phyloP scores from a whole-genome alignment of 2,888 invertebrate genomes.

The Watsonalla binaria region DNA sequence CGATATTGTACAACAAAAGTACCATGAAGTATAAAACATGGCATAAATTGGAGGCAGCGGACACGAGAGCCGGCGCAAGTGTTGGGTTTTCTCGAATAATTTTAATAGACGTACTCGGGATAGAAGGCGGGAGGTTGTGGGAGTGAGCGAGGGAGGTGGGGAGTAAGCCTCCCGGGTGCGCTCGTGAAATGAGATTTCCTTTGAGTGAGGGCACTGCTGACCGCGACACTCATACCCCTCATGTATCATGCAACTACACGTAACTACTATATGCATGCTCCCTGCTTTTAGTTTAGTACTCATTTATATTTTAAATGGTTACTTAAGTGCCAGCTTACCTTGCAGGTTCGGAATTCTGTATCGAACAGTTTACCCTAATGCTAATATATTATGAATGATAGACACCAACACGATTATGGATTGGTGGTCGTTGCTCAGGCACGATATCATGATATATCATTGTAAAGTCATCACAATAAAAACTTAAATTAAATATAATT shows the following conservation, averaged over 20 bases:
- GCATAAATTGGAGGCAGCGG: slow-evolving; percentile 39
- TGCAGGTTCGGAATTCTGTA: background rate
- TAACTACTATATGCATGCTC: slow-evolving; percentile 20
- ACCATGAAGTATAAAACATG: slow-evolving; percentile 43
- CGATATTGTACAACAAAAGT: slow-evolving; percentile 42
- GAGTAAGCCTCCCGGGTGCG: slow-evolving; percentile 18
- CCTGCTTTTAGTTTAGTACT: slow-evolving; percentile 18
- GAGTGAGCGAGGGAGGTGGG: slow-evolving; percentile 22
- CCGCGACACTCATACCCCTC: slow-evolving; percentile 58
- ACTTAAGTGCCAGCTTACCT: background rate
- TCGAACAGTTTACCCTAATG: background rate
- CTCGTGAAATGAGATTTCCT: slow-evolving; percentile 74
- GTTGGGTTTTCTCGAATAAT: slow-evolving; percentile 70
- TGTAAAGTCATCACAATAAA: no score
- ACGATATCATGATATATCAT: no score
- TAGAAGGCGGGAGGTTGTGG: slow-evolving; percentile 16
- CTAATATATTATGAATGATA: background rate
- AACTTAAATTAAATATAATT: no score
- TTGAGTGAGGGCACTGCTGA: slow-evolving; percentile 61
- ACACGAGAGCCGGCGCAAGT: slow-evolving; percentile 26
- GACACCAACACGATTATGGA: no score
- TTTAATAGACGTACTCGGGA: slow-evolving; percentile 67
- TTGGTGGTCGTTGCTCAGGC: no score
- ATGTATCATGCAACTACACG: slow-evolving; percentile 50
- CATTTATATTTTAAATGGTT: slow-evolving; percentile 16